These are phyloP conservation scores for Ectropis grisescens DNA, from an alignment of 1,140 invertebrate species.

Conservation along the genomic window DNA sequence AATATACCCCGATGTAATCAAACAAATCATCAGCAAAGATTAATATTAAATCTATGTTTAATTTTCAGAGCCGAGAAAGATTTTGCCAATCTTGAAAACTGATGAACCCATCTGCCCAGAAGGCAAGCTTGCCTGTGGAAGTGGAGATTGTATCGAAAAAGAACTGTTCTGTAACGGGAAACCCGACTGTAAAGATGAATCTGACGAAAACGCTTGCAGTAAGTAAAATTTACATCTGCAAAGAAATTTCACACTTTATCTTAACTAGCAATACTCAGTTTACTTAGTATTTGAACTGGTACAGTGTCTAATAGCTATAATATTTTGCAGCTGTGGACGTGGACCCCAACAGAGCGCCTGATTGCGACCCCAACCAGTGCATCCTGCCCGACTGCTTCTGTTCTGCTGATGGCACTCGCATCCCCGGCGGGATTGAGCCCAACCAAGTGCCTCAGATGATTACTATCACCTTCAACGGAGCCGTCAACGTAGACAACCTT, in stretches of 20 bases:
- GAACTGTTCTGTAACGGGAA: constrained; percentile 94
- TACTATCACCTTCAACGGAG: constrained; percentile 94
- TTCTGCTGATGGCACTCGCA: constrained; percentile 91
- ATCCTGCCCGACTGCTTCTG: constrained; percentile 94
- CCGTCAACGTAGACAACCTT: constrained; percentile 94
- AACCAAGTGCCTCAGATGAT: constrained; percentile 94
- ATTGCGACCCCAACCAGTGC: constrained; percentile 91
- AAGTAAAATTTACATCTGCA: constrained; percentile 72
- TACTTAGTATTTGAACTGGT: too few species aligned
- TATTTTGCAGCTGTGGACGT: constrained; percentile 80
- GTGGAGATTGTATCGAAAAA: constrained; percentile 91
- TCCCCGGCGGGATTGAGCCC: constrained; percentile 85
- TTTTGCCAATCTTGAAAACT: constrained; percentile 89
- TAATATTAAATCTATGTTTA: too few species aligned
- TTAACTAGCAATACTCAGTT: too few species aligned
- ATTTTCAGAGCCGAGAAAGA: constrained; percentile 86
- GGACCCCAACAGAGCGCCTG: constrained; percentile 89
- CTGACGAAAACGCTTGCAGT: constrained; percentile 96
- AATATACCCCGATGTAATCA: too few species aligned
- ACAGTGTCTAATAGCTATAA: too few species aligned
- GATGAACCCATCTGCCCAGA: constrained; percentile 92
- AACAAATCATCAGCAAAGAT: too few species aligned
- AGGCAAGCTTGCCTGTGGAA: constrained; percentile 89
- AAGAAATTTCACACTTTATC: too few species aligned
- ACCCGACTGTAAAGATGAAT: constrained; percentile 92